Base-by-base conservation (phyloP, 35 echinoderm and acorn worm species). In the Amphiura filiformis region DNA sequence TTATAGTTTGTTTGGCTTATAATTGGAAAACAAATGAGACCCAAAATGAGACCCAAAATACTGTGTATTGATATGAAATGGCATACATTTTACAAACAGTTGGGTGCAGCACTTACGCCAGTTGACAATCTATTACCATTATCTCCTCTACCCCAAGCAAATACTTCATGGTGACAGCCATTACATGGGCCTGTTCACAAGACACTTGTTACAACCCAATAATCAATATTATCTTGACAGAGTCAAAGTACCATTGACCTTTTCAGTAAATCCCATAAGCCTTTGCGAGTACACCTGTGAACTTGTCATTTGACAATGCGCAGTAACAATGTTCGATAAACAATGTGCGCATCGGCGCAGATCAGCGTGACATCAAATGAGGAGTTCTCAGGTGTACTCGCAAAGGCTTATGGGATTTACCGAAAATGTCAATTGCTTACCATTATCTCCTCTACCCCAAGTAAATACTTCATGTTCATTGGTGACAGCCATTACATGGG, bases 121-220 rank as follows among this genome's bases (percentile, higher is more conserved):
- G 84, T 94, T 90, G n/a, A n/a, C n/a, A n/a, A 98, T 92, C 96
- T 87, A 94, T 95, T 91, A 99, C 96, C 96, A 90, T 99, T 94
- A 47, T 98, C 92, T 26, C 96, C 96, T 57, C 96, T 56, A 31
- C 96, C 96, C 96, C 96, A 98, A 31, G 96, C 84, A 80, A 98
- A 98, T 26, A 98, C 96, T 84, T 98, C 96, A 90, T 98, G 79
- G 96, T 90, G 2, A 98, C 92, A 23, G 93, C 96, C 40, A 98
- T 88, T 81, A 98, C 92, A 89, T 97, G 95, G 28, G 96, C 94
- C 34, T 86, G 86, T 41, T 92, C 96, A 65, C 96, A 98, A 11
- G 96, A 93, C 23, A 98, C 92, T 61, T 89, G 82, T 13, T 77
- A 81, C 0, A 98, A 86, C 84, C 94, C 96, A 47, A 92, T 94